phyloP scores from a whole-genome alignment of 2,888 invertebrate genomes.

The Nycteola revayana region DNA sequence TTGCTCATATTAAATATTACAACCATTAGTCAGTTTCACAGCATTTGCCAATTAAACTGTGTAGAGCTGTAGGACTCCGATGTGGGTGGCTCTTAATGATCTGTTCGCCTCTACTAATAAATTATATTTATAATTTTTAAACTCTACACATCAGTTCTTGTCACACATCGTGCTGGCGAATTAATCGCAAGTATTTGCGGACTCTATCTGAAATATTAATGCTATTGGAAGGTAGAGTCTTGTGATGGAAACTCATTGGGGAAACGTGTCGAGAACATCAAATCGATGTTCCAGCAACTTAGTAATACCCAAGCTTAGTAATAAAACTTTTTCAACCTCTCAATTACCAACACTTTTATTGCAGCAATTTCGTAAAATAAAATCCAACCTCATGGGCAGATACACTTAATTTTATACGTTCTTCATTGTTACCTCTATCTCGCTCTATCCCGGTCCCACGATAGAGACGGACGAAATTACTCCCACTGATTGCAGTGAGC shows the following conservation, averaged over 20 bases:
- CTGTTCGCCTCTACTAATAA: slow-evolving; percentile 11
- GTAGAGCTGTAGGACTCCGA: slow-evolving; percentile 7
- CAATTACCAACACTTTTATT: slow-evolving; percentile 74
- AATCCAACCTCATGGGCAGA: slow-evolving; percentile 66
- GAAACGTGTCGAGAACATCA: too few relatives aligned
- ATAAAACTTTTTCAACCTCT: slow-evolving; percentile 62
- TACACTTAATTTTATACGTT: slow-evolving; percentile 73
- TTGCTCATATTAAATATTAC: slow-evolving; percentile 6
- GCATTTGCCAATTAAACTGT: slow-evolving; percentile 13
- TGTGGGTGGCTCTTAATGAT: slow-evolving; percentile 17
- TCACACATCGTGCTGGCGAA: too few relatives aligned
- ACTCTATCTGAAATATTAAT: too few relatives aligned
- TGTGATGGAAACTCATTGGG: too few relatives aligned
- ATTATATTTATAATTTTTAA: slow-evolving; percentile 8
- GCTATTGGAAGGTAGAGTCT: too few relatives aligned
- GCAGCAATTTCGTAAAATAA: slow-evolving; percentile 71
- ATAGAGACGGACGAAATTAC: slow-evolving; percentile 64
- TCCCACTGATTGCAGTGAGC: slow-evolving; percentile 77
- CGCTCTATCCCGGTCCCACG: slow-evolving; percentile 34
- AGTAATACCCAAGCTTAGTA: slow-evolving; percentile 33
- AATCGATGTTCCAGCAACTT: too few relatives aligned
- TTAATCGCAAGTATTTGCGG: too few relatives aligned
- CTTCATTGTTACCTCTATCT: slow-evolving; percentile 55
- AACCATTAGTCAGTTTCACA: slow-evolving; percentile 18
- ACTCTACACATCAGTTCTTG: neutral